A percentile compares a stretch with the other conserved stretches of the same genome.
Conservation (phyloP, 2,888 invertebrate genomes). For the Platycheirus albimanus region DNA sequence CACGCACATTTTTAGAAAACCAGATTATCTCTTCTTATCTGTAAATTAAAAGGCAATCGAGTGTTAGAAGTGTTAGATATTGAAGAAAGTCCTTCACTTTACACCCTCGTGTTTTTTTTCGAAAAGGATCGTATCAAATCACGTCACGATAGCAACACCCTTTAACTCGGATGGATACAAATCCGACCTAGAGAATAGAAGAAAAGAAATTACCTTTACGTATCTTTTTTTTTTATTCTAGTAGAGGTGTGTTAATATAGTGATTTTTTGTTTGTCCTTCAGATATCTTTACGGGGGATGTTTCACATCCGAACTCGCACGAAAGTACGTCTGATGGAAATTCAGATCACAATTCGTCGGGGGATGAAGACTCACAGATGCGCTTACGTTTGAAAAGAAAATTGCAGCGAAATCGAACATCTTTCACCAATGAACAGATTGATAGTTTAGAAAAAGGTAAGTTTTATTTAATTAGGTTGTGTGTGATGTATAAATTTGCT, state of each 20-base stretch:
- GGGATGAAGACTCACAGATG: constrained; percentile 95
- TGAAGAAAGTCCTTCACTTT: constrained; percentile 22
- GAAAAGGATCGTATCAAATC: constrained; percentile 12
- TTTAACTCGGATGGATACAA: too few relatives aligned
- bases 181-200: too few relatives aligned
- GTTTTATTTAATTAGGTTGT: too few relatives aligned
- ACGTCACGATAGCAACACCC: constrained; percentile 65
- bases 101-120: constrained; percentile 46
- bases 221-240: background rate
- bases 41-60: constrained; percentile 54
- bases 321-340: constrained; percentile 94
- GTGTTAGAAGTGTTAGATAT: constrained; percentile 26
- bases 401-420: constrained; percentile 97
- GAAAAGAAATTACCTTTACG: too few relatives aligned
- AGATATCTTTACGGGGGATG: constrained; percentile 86
- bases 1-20: background rate
- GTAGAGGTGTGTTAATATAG: too few relatives aligned
- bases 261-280: constrained; percentile 46
- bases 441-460: constrained; percentile 99
- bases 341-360: constrained; percentile 95
- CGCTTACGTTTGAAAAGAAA: constrained; percentile 96
- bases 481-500: too few relatives aligned
- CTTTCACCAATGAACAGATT: constrained; percentile 99
- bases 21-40: constrained; percentile 43
- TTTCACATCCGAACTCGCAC: constrained; percentile 84